Percentiles rank a stretch among this genome's conserved stretches.
Conservation (phyloP, 2,888 invertebrate genomes). For the Monochamus alternatus region DNA sequence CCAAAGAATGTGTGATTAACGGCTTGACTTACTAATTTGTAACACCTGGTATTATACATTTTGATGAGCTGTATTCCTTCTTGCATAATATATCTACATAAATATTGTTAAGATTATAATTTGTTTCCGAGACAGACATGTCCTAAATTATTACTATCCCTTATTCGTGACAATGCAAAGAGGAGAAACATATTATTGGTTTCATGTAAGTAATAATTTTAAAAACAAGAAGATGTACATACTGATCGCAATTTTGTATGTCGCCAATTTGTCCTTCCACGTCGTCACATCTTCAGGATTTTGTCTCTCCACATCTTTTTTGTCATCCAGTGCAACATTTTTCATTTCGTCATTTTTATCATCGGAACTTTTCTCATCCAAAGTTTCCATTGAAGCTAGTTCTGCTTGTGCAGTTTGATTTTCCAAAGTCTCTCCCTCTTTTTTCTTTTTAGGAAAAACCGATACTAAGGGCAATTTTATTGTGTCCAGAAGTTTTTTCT, state of each 20-base stretch:
- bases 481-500: conserved; percentile 73
- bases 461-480: conserved; percentile 78
- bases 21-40: too few relatives aligned
- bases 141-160: too few relatives aligned
- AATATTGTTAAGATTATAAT: too few relatives aligned
- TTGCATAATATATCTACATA: too few relatives aligned
- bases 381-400: conserved; percentile 86
- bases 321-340: conserved; percentile 79
- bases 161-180: too few relatives aligned
- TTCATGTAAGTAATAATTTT: too few relatives aligned
- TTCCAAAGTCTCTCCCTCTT: conserved; percentile 66
- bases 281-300: conserved; percentile 67
- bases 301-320: conserved; percentile 74
- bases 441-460: conserved; percentile 72
- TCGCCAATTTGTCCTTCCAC: conserved; percentile 75
- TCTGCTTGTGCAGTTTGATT: conserved; percentile 75
- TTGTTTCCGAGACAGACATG: too few relatives aligned
- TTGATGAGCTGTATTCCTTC: too few relatives aligned
- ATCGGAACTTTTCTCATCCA: conserved; percentile 81
- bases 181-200: too few relatives aligned
- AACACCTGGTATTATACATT: too few relatives aligned
- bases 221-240: conserved; percentile 58
- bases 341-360: conserved; percentile 83
- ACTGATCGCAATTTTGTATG: conserved; percentile 80
- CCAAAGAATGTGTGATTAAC: too few relatives aligned